phyloP scores from a whole-genome alignment of 1,140 invertebrate species.

The Drosophila ohnishii region DNA sequence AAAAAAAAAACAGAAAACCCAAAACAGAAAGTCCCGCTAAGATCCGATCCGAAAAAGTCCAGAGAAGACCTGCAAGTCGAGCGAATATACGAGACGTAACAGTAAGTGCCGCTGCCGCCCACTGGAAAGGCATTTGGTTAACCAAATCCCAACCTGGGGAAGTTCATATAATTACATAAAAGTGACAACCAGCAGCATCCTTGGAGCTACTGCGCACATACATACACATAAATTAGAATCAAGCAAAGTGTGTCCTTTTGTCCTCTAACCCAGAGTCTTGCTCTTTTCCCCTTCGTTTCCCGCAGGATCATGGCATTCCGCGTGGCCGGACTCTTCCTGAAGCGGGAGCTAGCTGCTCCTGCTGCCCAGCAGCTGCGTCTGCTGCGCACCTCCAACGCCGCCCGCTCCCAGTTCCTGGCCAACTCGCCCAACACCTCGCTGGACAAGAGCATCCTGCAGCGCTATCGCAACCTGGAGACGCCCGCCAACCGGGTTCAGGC shows the following conservation, averaged over 20 bases:
- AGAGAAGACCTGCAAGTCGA: conserved; percentile 19
- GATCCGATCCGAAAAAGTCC: conserved; percentile 7
- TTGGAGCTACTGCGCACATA: conserved; percentile 25
- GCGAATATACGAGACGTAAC: conserved; percentile 18
- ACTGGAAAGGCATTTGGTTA: background rate
- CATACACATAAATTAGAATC: background rate
- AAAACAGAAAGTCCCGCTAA: conserved; percentile 44
- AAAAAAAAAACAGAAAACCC: conserved; percentile 20
- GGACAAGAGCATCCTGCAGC: conserved; percentile 88
- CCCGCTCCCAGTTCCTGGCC: conserved; percentile 82
- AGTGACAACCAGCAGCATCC: conserved; percentile 12
- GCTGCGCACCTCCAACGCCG: conserved; percentile 37
- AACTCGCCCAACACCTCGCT: conserved; percentile 88
- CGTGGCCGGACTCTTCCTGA: conserved; percentile 78
- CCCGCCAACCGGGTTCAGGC: conserved; percentile 90
- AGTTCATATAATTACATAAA: conserved; percentile 47
- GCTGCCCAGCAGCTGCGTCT: conserved; percentile 58
- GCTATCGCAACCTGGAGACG: conserved; percentile 88
- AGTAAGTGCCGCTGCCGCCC: conserved; percentile 43
- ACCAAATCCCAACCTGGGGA: background rate
- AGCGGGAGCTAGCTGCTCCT: conserved; percentile 65
- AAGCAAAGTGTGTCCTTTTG: conserved; percentile 62
- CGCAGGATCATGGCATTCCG: conserved; percentile 73
- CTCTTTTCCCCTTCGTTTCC: background rate
- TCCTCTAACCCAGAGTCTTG: conserved; percentile 13